These are phyloP conservation scores for Xylocampa areola DNA, from an alignment of 2,888 invertebrate genomes.

Conservation along the genomic window DNA sequence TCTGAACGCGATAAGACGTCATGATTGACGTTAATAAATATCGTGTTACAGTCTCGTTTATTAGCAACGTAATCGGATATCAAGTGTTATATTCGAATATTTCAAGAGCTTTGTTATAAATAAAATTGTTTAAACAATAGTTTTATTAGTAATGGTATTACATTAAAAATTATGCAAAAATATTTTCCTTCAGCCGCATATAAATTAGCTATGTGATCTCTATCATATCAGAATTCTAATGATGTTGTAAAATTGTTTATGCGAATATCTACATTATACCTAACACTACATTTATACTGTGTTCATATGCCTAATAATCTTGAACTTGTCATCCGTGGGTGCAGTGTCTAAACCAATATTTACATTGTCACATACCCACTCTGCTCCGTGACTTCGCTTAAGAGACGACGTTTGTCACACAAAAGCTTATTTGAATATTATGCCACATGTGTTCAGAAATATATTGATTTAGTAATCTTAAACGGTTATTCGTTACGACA, in stretches of 20 bases:
- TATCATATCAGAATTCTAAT: neutral
- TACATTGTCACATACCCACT: constrained; percentile 25
- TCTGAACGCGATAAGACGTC: constrained; percentile 17
- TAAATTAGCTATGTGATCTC: neutral
- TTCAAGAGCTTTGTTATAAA: too few relatives aligned
- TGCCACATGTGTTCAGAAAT: constrained; percentile 31
- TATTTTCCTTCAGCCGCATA: too few relatives aligned
- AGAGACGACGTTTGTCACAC: constrained; percentile 31
- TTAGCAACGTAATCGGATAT: too few relatives aligned
- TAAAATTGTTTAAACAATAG: too few relatives aligned
- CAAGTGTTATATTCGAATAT: neutral
- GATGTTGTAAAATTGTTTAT: constrained; percentile 12
- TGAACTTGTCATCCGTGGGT: constrained; percentile 39
- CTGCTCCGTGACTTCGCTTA: constrained; percentile 28
- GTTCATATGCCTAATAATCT: constrained; percentile 43
- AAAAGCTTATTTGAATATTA: constrained; percentile 29
- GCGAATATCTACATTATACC: constrained; percentile 3
- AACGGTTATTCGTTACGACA: constrained; percentile 7
- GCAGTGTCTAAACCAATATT: constrained; percentile 52
- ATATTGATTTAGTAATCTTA: constrained; percentile 26
- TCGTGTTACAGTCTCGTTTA: constrained; percentile 4
- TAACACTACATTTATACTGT: neutral
- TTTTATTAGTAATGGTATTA: too few relatives aligned
- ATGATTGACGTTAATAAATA: constrained; percentile 6
- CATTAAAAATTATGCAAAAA: too few relatives aligned